Percentiles rank a stretch among this genome's conserved stretches.
These are phyloP conservation scores for Euleptes europaea DNA, from an alignment of 2,113 vertebrate species.

Conservation along the genomic window DNA sequence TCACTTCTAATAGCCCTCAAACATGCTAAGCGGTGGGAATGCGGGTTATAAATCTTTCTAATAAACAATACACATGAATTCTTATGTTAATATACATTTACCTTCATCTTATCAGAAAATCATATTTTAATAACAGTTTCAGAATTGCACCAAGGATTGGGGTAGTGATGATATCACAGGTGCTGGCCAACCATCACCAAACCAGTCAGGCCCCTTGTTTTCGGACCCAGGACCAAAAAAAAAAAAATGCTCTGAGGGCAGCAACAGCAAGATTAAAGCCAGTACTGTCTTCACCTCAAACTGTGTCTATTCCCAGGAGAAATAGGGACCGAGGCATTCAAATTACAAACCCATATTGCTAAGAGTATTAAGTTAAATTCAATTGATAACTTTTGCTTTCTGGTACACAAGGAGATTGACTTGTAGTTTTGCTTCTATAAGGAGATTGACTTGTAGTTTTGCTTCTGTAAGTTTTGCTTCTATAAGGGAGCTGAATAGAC, in stretches of 20 bases:
- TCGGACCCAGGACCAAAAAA: background rate
- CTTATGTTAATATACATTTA: background rate
- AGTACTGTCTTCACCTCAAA: too few species aligned
- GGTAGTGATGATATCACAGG: background rate
- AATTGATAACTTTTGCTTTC: background rate
- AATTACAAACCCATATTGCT: background rate
- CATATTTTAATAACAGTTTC: background rate
- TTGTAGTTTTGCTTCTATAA: background rate
- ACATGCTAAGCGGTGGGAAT: background rate
- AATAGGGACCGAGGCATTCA: background rate
- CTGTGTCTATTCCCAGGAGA: background rate
- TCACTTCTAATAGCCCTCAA: background rate
- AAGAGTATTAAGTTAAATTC: too few species aligned
- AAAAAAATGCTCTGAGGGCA: background rate
- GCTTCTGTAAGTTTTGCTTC: background rate
- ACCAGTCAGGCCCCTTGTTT: too few species aligned
- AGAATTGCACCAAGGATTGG: background rate
- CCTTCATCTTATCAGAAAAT: background rate
- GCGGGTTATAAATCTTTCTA: background rate
- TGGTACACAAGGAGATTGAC: background rate
- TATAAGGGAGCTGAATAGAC: background rate
- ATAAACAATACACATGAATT: background rate
- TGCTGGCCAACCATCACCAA: too few species aligned
- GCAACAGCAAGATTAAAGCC: background rate
- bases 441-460: background rate